Evolutionary conservation across 2,888 invertebrate species (phyloP), one percentile per base, ranked within the genome.

Genomic region (Hydriomena furcata): DNA sequence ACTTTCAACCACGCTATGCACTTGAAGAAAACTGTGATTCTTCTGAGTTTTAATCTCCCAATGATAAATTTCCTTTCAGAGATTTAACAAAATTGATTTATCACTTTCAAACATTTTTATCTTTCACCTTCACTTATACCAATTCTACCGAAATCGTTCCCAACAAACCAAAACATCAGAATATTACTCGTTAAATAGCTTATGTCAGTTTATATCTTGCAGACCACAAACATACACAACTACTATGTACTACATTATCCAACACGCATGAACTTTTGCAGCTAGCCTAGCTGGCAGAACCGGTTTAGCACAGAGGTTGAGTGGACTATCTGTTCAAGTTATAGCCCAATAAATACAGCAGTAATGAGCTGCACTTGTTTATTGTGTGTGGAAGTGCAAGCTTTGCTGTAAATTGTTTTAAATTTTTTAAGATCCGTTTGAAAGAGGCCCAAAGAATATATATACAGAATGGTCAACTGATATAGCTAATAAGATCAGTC

Each of bases 231-330:
- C 68, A 70, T 66, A 72, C 12, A 36, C 44, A 24, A 38, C 71
- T 66, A 74, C 71, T 74, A 77, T 72, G 76, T 63, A 61, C 58
- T 58, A 68, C 58, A 61, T 69, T 78, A 76, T 47, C 42, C 38
- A 76, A 82, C 73, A 78, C 77, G 75, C 76, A 83, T 84, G 84
- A 84, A 84, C 82, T 82, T 82, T 84, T 78, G 82, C 82, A 47
- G 49, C 37, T 43, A 55, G 28, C 8, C 43, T 80, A 82, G 73
- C 80, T 71, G 68, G 66, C 66, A 38, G 34, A 74, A 85, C 85
- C 85, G 84, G 84, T 84, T 82, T 67, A 58, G 61, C 35, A 54
- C 54, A 54, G 49, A 28, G 54, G 47, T 44, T 30, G 49, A 55
- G 50, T 51, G 43, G 50, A 47, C 50, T 44, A 55, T 55, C 50